Evolutionary conservation across 2,888 invertebrate genomes (phyloP), one percentile per base, ranked within the genome.

Genomic region (Dascillus cervinus): DNA sequence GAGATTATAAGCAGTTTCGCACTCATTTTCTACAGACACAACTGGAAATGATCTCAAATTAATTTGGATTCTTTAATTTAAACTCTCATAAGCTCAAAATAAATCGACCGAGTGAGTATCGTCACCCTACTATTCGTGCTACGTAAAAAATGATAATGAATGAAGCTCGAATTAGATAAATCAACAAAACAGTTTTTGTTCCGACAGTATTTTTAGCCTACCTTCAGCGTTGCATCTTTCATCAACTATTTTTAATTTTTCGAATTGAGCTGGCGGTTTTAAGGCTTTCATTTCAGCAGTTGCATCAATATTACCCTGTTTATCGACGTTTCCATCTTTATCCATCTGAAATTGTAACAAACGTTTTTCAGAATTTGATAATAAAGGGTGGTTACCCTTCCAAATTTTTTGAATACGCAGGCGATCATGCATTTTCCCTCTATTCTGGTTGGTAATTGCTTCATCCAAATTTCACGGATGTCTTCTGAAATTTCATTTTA

Each of bases 391-490:
- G n/a, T 64, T 56, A 72, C 72, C 60, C 69, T 62, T 34, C 62
- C 58, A 27, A 64, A 51, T 41, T 64, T 67, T 45, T 52, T 67
- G 34, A 64, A 67, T 12, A 70, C 54, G 34, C 72, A 73, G 3
- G 66, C 65, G 31, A 68, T 41, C 20, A 71, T 53, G 42, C 72
- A 73, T 43, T 64, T 67, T 1, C 63, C 64, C 21, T 52, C 58
- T 9, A 47, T 29, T 12, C 22, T 60, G 1, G 61, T 54, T 0
- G 72, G 69, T 13, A 66, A 32, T 39, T 66, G 61, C 37, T 66
- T 63, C 14, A 60, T 50, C 29, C 67, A 44, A 22, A 53, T 22
- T 11, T 35, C 35, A 4, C 39, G 27, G 8, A 51, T 36, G 13
- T 52, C 52, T 8, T 39, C 52, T 52, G 25, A 26, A 37, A 39